Conservation (phyloP, 2,888 invertebrate genomes). For the Oxycera nigricornis region DNA sequence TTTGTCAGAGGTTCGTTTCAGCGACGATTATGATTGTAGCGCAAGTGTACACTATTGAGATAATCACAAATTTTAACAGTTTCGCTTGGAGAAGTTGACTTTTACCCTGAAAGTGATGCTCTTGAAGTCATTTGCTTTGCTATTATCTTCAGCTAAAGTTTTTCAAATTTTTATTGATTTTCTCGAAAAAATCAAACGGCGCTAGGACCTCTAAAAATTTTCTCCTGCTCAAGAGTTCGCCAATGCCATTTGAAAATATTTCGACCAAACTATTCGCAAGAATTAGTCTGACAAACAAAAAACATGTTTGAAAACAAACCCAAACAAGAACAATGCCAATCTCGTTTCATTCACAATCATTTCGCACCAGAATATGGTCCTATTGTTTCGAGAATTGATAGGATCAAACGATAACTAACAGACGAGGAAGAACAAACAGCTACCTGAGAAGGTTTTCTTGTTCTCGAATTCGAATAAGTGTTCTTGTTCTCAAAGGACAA, state of each 20-base stretch:
- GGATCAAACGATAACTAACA: slow-evolving; percentile 20
- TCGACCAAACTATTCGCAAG: not conserved
- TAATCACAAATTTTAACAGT: no score
- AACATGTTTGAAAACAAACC: no score
- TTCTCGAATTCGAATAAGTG: not conserved
- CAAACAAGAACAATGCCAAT: no score
- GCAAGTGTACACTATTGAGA: no score
- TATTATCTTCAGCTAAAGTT: no score
- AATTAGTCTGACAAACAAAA: slow-evolving; percentile 22
- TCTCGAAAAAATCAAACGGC: no score
- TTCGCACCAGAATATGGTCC: not conserved
- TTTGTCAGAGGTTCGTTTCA: no score
- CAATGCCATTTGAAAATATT: not conserved
- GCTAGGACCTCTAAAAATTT: not conserved
- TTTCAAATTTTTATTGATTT: no score
- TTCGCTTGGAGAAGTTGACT: no score
- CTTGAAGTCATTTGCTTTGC: no score
- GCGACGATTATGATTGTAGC: no score
- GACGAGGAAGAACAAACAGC: slow-evolving; percentile 13
- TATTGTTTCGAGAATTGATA: slow-evolving; percentile 29
- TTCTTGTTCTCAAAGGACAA: not conserved
- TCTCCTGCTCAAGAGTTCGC: not conserved
- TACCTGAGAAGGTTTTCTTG: slow-evolving; percentile 8
- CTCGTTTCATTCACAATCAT: slow-evolving; percentile 29
- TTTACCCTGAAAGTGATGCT: no score